Conservation (phyloP, 2,888 invertebrate genomes). For the Dryococelus australis region DNA sequence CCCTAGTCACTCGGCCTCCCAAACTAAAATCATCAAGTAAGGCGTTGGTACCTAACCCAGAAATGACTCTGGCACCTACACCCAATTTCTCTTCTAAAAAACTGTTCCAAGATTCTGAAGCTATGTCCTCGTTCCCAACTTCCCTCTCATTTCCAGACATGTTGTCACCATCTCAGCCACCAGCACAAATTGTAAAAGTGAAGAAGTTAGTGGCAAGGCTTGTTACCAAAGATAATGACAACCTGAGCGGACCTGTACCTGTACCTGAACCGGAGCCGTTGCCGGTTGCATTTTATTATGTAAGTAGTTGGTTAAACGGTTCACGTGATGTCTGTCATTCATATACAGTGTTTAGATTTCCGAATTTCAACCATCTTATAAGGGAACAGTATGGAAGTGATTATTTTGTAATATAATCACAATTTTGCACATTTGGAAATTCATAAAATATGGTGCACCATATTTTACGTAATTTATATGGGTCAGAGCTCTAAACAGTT, state of each 20-base stretch:
- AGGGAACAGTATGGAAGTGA: too few species aligned
- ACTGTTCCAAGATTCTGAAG: constrained; percentile 18
- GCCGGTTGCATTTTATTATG: constrained; percentile 49
- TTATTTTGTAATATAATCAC: too few species aligned
- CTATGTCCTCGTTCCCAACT: constrained; percentile 36
- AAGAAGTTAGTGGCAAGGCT: constrained; percentile 16
- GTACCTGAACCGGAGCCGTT: constrained; percentile 39
- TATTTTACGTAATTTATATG: too few species aligned
- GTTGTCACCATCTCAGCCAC: constrained; percentile 16
- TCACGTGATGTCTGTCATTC: not conserved
- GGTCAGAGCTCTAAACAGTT: too few species aligned
- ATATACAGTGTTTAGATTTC: not conserved
- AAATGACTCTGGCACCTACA: constrained; percentile 23
- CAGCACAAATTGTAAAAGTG: constrained; percentile 16
- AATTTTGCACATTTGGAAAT: too few species aligned
- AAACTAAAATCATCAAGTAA: constrained; percentile 68
- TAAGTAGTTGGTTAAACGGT: constrained; percentile 46
- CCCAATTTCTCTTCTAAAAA: constrained; percentile 10
- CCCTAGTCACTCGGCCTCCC: constrained; percentile 81
- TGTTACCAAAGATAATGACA: constrained; percentile 16
- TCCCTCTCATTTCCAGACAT: not conserved
- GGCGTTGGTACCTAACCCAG: constrained; percentile 37
- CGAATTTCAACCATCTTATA: not conserved
- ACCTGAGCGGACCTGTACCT: constrained; percentile 26
- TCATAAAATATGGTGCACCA: too few species aligned